These are phyloP conservation scores for Cheirogaleus major DNA, from an alignment of 2,797 vertebrate species.

Conservation along the genomic window DNA sequence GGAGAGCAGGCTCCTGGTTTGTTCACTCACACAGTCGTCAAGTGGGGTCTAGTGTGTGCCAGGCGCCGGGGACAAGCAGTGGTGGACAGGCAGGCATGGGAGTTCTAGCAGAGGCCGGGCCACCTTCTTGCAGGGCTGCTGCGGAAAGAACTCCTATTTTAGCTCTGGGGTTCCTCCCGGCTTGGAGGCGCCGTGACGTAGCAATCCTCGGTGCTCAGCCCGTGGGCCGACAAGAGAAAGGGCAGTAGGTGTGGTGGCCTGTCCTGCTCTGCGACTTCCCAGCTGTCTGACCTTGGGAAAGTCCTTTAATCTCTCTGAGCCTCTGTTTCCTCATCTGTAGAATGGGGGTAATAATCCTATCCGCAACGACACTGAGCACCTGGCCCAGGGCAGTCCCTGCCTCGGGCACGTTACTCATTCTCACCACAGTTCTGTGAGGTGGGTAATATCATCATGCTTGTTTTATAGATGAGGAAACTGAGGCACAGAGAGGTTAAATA, in stretches of 20 bases:
- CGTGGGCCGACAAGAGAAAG: accelerated
- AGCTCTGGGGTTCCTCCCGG: neutral
- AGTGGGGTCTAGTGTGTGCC: too few species aligned
- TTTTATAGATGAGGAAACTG: neutral
- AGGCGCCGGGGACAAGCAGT: neutral
- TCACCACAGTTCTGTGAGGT: neutral
- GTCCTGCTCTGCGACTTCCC: accelerated
- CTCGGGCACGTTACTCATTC: neutral
- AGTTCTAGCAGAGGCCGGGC: neutral
- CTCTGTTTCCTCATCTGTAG: neutral
- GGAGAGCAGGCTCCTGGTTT: too few species aligned
- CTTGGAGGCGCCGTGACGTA: neutral
- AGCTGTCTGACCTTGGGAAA: neutral
- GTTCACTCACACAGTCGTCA: accelerated
- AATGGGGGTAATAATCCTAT: neutral
- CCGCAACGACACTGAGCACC: neutral
- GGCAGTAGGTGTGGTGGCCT: neutral
- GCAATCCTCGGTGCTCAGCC: accelerated
- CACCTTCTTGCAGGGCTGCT: accelerated
- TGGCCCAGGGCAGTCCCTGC: neutral
- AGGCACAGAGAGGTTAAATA: neutral
- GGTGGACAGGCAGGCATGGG: accelerated
- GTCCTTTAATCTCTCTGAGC: neutral
- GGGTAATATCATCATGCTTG: neutral
- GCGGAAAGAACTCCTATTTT: neutral